Conservation (phyloP, 2,797 vertebrate genomes). For the Sphenopsis melanotis region DNA sequence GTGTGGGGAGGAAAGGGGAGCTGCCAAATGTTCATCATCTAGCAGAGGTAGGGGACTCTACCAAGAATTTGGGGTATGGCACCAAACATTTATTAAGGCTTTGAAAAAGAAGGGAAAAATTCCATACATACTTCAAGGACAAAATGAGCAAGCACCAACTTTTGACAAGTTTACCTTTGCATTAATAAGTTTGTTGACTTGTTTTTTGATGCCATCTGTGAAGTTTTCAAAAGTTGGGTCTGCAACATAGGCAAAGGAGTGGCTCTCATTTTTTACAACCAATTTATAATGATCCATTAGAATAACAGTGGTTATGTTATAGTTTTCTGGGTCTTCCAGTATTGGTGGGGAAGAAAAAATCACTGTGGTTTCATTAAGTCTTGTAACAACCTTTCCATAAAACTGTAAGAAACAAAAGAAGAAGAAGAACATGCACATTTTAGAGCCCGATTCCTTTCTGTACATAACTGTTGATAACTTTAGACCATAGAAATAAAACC, state of each 20-base stretch:
- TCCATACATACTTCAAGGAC: neutral
- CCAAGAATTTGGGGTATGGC: neutral
- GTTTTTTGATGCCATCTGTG: slow-evolving; percentile 84
- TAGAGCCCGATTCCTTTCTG: neutral
- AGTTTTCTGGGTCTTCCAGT: slow-evolving; percentile 70
- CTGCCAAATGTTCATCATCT: neutral
- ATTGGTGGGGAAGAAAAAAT: slow-evolving; percentile 85
- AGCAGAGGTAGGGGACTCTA: neutral
- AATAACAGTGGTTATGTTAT: slow-evolving; percentile 78
- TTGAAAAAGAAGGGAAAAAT: neutral
- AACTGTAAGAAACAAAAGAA: slow-evolving; percentile 47
- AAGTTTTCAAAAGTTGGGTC: slow-evolving; percentile 86
- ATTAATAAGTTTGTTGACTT: slow-evolving; percentile 82
- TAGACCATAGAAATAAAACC: neutral
- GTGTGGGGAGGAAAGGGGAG: neutral
- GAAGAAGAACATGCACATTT: neutral
- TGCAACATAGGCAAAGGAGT: slow-evolving; percentile 83
- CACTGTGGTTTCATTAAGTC: slow-evolving; percentile 82
- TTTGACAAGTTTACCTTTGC: slow-evolving; percentile 72
- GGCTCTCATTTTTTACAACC: slow-evolving; percentile 74
- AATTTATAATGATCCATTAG: slow-evolving; percentile 83
- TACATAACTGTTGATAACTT: neutral
- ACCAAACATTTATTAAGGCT: neutral
- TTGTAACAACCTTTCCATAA: slow-evolving; percentile 62
- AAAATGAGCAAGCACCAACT: neutral